Evolutionary conservation across 2,888 invertebrate species (phyloP), one percentile per base, ranked within the genome.

Genomic region (Aromia moschata): DNA sequence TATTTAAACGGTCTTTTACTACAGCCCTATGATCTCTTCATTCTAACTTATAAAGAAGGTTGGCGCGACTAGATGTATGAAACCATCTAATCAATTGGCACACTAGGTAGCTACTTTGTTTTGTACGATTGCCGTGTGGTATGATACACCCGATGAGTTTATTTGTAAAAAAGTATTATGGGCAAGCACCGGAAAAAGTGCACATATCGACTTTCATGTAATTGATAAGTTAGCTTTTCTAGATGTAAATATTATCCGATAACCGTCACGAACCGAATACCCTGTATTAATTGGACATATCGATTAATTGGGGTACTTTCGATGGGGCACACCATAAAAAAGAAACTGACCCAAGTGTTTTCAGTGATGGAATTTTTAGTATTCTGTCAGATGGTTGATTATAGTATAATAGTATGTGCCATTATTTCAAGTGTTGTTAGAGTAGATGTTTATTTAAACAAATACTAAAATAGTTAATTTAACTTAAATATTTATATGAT

Each of bases 361-460:
- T 75, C 78, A 78, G 79, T 80, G 79, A 79, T 79, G 80, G 80
- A 79, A 80, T 77, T 79, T 69, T 78, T 76, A 77, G 70, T 72
- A 76, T 78, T 80, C 78, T 79, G 77, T 79, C 78, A 73, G 74
- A 76, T 77, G 76, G 73, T 71, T 74, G 67, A 62, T 67, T 69
- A 70, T 74, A 72, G 72, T 68, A 71, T 52, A 55, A 69, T 74
- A 75, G 74, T 74, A 77, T 76, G 80, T 80, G 80, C 80, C 80
- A 80, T 80, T 78, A 76, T 75, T 77, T 77, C 74, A 75, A 77
- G 74, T 77, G 76, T 77, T 76, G 74, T 74, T 79, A 78, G 69
- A 62, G 64, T 79, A 79, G 78, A 74, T 76, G 75, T 78, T 79
- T 78, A 78, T 77, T 78, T 79, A 73, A 75, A 74, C 64, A 64